phyloP scores from a whole-genome alignment of 2,113 vertebrate genomes.

The Mesembrinibis cayennensis region DNA sequence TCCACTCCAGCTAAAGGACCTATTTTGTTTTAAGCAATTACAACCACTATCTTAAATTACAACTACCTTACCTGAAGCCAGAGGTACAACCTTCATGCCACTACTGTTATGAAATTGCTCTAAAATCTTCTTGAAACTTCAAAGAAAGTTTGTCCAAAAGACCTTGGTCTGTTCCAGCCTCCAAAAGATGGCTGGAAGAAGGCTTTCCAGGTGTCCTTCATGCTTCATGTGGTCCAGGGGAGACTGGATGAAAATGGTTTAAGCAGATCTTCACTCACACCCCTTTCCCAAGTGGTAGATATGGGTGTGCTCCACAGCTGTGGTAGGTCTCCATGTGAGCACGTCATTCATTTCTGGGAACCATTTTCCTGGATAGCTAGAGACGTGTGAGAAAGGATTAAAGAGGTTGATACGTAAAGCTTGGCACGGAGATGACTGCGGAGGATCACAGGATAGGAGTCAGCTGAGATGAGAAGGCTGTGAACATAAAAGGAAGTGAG shows the following conservation, averaged over 20 bases:
- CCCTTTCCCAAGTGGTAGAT: background rate
- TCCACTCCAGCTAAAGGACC: background rate
- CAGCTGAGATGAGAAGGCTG: background rate
- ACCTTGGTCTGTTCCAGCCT: background rate
- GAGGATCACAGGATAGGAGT: background rate
- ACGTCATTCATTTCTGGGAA: background rate
- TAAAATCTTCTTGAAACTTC: background rate
- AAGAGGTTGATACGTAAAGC: background rate
- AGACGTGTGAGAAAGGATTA: background rate
- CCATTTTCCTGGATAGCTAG: background rate
- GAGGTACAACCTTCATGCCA: background rate
- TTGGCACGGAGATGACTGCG: background rate
- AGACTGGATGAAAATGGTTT: background rate
- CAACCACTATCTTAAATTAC: background rate
- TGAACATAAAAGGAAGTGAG: background rate
- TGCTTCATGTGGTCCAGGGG: background rate
- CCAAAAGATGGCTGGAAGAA: background rate
- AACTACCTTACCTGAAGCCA: background rate
- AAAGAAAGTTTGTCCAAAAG: background rate
- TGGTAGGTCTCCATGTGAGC: background rate
- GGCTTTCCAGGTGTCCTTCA: background rate
- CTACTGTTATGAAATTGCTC: background rate
- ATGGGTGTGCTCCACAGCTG: background rate
- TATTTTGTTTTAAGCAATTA: background rate
- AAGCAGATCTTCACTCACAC: background rate